phyloP scores from a whole-genome alignment of 2,797 vertebrate genomes.

The Enteromius fasciolatus region DNA sequence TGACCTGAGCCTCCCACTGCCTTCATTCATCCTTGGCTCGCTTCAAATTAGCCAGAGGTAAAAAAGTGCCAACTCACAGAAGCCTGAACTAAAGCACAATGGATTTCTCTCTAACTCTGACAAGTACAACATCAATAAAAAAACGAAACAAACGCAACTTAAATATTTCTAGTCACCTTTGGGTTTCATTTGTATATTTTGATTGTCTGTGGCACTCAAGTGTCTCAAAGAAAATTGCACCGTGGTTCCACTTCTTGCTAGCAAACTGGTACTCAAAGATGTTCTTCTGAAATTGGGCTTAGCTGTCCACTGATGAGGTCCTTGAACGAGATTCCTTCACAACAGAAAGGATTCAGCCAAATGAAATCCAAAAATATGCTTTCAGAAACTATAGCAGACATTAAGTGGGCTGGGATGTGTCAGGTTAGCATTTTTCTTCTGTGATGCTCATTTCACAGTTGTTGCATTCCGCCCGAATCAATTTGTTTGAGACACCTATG shows the following conservation, averaged over 20 bases:
- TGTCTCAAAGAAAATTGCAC: background rate
- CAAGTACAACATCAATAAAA: background rate
- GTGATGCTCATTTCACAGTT: background rate
- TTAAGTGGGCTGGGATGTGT: background rate
- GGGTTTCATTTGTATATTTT: conserved; percentile 12
- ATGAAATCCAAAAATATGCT: conserved; percentile 63
- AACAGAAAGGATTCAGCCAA: background rate
- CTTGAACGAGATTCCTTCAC: conserved; percentile 1
- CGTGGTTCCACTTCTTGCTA: background rate
- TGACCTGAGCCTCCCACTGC: conserved; percentile 72
- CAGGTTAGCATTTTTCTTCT: background rate
- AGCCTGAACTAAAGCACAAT: conserved; percentile 12
- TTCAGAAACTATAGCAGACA: conserved; percentile 30
- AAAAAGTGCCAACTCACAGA: conserved; percentile 65
- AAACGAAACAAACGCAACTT: background rate
- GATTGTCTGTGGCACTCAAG: background rate
- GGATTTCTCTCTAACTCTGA: background rate
- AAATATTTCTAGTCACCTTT: background rate
- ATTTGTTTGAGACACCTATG: background rate
- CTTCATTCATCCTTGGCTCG: conserved; percentile 66
- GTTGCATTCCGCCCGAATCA: background rate
- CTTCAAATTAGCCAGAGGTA: conserved; percentile 71
- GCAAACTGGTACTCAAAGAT: conserved; percentile 1
- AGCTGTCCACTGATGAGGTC: background rate
- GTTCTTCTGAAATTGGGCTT: background rate